A percentile compares a stretch with the other conserved stretches of the same genome.
Conservation (phyloP, 2,888 invertebrate genomes). For the Thereva unica region DNA sequence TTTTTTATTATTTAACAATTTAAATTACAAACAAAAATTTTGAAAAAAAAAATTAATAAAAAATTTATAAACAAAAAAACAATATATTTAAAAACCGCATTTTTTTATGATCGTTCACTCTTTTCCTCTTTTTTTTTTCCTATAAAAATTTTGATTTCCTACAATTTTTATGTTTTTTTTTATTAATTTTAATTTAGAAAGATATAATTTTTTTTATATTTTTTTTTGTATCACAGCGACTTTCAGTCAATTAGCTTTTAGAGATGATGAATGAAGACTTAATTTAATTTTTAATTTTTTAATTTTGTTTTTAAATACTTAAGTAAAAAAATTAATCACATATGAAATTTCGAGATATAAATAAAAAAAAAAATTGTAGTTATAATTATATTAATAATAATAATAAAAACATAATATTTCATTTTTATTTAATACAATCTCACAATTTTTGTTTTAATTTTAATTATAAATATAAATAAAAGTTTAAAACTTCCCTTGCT, state of each 20-base stretch:
- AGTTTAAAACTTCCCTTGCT: too few species aligned
- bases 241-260: constrained; percentile 37
- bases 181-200: constrained; percentile 32
- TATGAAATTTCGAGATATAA: background rate
- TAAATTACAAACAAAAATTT: too few species aligned
- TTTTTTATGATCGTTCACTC: constrained; percentile 9
- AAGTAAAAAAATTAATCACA: background rate
- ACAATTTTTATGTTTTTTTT: constrained; percentile 27
- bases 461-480: too few species aligned
- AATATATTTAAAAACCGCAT: constrained; percentile 16
- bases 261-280: constrained; percentile 25
- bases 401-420: constrained; percentile 13
- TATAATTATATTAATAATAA: background rate
- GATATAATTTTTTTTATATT: constrained; percentile 30
- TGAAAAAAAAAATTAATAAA: too few species aligned
- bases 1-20: too few species aligned
- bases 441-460: too few species aligned
- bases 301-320: background rate
- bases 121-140: constrained; percentile 26
- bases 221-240: constrained; percentile 38
- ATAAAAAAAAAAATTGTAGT: background rate
- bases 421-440: too few species aligned
- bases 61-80: constrained; percentile 21
- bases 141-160: constrained; percentile 31
- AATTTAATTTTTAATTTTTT: background rate